These are phyloP conservation scores for Falco punctatus DNA, from an alignment of 2,113 vertebrate species.

Conservation along the genomic window DNA sequence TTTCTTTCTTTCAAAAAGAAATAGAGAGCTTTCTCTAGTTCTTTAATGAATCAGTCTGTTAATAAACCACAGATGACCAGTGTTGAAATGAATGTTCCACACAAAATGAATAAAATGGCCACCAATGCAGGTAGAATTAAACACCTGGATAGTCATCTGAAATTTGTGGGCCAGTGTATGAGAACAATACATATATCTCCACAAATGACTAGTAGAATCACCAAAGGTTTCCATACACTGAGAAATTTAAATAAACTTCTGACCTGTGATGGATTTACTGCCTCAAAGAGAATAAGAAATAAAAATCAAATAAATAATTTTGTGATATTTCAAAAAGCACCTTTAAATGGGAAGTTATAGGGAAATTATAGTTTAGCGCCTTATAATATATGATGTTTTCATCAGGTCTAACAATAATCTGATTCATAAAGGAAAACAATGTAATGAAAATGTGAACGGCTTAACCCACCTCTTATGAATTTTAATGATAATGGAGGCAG, in stretches of 20 bases:
- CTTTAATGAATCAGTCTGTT: neutral
- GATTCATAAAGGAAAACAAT: neutral
- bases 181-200: neutral
- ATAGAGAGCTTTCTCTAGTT: neutral
- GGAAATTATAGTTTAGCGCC: neutral
- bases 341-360: neutral
- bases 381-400: neutral
- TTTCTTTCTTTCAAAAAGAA: neutral
- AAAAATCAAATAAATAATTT: neutral
- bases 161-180: neutral
- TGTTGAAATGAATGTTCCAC: neutral
- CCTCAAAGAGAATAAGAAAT: neutral
- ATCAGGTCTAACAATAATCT: neutral
- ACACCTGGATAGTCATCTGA: neutral
- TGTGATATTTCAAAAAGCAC: neutral
- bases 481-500: neutral
- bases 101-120: neutral
- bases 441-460: neutral
- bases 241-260: neutral
- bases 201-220: neutral
- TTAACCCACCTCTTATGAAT: neutral
- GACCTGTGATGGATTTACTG: neutral
- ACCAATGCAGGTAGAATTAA: neutral
- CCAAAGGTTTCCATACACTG: neutral
- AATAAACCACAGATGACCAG: neutral